Conservation (phyloP, 2,888 invertebrate species). For the Disparrhopalites patrizii region DNA sequence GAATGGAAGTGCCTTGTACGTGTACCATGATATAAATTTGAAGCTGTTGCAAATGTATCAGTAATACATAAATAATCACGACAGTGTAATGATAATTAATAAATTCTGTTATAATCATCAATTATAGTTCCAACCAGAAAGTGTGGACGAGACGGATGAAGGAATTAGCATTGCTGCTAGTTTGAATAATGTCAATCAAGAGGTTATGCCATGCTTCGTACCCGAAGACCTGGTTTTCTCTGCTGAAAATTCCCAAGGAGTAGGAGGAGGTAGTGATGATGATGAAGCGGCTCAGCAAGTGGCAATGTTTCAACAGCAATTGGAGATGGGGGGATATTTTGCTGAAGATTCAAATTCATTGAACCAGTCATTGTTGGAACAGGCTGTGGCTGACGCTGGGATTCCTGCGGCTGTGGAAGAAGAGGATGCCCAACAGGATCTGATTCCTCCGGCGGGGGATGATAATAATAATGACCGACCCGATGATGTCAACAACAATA, state of each 20-base stretch:
- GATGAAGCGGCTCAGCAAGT: slow-evolving; percentile 7
- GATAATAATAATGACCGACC: slow-evolving; percentile 47
- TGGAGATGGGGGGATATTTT: not conserved
- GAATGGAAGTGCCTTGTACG: not conserved
- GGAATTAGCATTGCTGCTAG: slow-evolving; percentile 36
- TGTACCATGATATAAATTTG: too few species aligned
- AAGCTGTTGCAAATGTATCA: too few species aligned
- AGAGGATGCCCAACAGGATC: slow-evolving; percentile 2
- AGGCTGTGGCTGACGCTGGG: too few species aligned
- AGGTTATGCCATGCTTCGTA: slow-evolving; percentile 10
- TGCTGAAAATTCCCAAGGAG: too few species aligned
- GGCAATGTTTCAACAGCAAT: not conserved
- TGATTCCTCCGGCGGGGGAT: slow-evolving; percentile 33
- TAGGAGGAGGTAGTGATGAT: slow-evolving; percentile 3
- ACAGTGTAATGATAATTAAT: too few species aligned
- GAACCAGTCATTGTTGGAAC: too few species aligned
- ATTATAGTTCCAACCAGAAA: slow-evolving; percentile 31
- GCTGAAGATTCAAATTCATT: slow-evolving; percentile 10
- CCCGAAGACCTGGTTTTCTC: not conserved
- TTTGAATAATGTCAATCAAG: slow-evolving; percentile 24
- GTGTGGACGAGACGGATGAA: slow-evolving; percentile 41
- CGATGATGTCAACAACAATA: slow-evolving; percentile 48
- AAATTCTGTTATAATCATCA: not conserved
- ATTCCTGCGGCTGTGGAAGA: not conserved
- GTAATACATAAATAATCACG: too few species aligned